A percentile compares a stretch with the other conserved stretches of the same genome.
Conservation (phyloP, 2,113 vertebrate genomes). For the Gulo gulo region DNA sequence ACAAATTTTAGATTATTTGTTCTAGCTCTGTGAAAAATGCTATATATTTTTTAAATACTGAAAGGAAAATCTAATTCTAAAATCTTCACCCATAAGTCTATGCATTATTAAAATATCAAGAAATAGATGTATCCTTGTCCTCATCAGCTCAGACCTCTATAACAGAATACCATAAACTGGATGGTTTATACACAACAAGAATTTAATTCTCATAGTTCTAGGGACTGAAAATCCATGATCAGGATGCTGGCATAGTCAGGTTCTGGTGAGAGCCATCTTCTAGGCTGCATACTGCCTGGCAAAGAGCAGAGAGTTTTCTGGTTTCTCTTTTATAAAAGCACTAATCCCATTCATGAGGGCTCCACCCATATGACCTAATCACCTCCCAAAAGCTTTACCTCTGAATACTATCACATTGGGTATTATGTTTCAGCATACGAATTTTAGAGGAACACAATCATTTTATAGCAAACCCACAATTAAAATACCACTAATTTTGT, state of each 20-base stretch:
- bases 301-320: not conserved
- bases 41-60: not conserved
- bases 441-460: not conserved
- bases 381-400: not conserved
- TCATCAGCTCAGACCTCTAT: not conserved
- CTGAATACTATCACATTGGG: not conserved
- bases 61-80: not conserved
- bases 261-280: not conserved
- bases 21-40: not conserved
- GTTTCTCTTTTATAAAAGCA: not conserved
- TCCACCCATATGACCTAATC: not conserved
- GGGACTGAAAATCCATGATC: not conserved
- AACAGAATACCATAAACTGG: not conserved
- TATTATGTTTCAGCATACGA: not conserved
- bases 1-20: not conserved
- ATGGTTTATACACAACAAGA: not conserved
- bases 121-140: not conserved
- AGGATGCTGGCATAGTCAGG: no score
- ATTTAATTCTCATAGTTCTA: not conserved
- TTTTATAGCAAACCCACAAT: not conserved
- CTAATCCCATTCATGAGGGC: not conserved
- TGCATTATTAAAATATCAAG: not conserved
- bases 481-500: not conserved
- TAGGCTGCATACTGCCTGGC: not conserved
- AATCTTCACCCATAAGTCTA: not conserved